Base-by-base conservation (phyloP, 1,140 invertebrate species). In the Drosophila novamexicana region DNA sequence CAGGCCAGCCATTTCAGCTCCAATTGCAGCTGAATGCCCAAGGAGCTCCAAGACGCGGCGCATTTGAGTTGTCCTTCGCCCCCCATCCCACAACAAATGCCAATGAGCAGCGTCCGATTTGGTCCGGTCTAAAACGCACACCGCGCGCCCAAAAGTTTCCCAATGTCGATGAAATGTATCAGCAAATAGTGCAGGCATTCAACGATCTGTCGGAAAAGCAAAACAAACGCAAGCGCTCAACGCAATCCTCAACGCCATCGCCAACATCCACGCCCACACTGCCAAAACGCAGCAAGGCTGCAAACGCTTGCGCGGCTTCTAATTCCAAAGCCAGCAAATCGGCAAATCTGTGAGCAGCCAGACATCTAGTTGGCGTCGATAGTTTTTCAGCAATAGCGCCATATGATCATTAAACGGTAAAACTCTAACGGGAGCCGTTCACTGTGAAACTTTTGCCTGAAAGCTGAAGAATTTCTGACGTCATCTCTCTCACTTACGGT, bases 131-230 rank as follows among this genome's bases (percentile, higher is more conserved):
- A 14, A 91, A 91, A 57, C 80, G 83, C 1, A 90, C 83, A 36
- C 90, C 90, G 12, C 83, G 90, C 29, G 83, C 86, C 7, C 71
- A 85, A 52, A 91, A 91, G 58, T 91, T 91, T 72, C 90, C 90
- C 29, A 7, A 66, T n/a, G 47, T 45, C 0, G 79, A 77, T 14
- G 79, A 49, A 5, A 36, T 86, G 16, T 74, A 57, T 39, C 6
- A 57, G 8, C 34, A 66, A 45, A 86, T 86, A 18, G 29, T 52
- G 0, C 14, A 42, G 14, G 42, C 65, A 1, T 39, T 79, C 5
- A 49, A 29, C 7, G 62, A 63, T 0, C 40, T 14, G 6, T 16
- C 62, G 7, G 47, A 8, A 36, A 64, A 54, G 0, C 54, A 10
- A 1, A 44, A 36, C 18, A 66, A 52, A 14, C 67, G 37, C 36